A percentile compares a stretch with the other conserved stretches of the same genome.
Evolutionary conservation across 2,113 vertebrate genomes (phyloP).

Genomic region (Percopsis transmontana): DNA sequence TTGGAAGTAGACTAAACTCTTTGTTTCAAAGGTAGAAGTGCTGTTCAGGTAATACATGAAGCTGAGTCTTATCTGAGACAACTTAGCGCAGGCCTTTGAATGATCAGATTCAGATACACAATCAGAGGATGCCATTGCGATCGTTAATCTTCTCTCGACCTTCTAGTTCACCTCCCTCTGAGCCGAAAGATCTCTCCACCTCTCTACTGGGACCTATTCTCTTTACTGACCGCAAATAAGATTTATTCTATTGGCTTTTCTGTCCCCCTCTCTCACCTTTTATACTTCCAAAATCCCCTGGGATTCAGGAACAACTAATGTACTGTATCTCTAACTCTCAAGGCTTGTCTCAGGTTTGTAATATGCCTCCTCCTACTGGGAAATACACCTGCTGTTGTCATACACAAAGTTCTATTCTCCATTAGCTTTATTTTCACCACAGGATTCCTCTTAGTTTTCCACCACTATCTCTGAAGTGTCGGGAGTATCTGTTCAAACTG

Average conservation of each 20-base stretch:
- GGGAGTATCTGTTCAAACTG: background rate
- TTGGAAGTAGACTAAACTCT: too few species aligned
- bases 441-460: background rate
- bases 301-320: constrained; percentile 32
- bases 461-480: background rate
- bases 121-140: constrained; percentile 7
- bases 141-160: constrained; percentile 25
- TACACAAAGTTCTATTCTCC: too few species aligned
- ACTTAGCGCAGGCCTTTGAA: background rate
- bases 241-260: constrained; percentile 19
- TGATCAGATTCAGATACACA: constrained; percentile 12
- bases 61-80: background rate
- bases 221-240: constrained; percentile 30
- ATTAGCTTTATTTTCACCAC: background rate
- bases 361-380: too few species aligned
- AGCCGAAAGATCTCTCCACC: background rate
- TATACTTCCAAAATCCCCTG: constrained; percentile 21
- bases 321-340: constrained; percentile 2
- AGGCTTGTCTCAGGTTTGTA: too few species aligned
- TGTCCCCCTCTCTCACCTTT: background rate
- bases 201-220: constrained; percentile 16
- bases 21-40: too few species aligned
- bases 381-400: background rate
- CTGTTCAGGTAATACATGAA: background rate
- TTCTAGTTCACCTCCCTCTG: constrained; percentile 10